phyloP scores from a whole-genome alignment of 2,797 vertebrate species.

The Calcarius lapponicus region DNA sequence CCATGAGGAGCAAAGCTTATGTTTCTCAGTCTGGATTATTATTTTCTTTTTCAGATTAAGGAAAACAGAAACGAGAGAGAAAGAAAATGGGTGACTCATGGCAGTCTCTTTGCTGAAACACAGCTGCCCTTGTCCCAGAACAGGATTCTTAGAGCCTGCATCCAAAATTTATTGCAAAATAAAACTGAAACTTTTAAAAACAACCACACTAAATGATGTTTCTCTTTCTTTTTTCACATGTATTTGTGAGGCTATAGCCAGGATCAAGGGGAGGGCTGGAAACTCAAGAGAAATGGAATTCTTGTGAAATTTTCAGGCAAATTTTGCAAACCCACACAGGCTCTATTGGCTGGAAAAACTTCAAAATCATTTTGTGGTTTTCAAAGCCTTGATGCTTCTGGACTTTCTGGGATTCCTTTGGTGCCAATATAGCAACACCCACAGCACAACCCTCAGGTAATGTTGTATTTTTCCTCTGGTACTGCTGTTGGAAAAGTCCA shows the following conservation, averaged over 20 bases:
- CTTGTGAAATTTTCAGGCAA: conserved; percentile 11
- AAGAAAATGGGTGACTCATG: conserved; percentile 34
- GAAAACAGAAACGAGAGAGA: conserved; percentile 12
- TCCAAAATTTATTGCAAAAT: conserved; percentile 58
- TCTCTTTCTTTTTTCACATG: background rate
- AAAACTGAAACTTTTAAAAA: conserved; percentile 32
- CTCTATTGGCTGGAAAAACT: background rate
- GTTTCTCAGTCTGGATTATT: conserved; percentile 27
- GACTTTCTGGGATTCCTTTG: background rate
- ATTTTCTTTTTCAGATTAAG: conserved; percentile 54
- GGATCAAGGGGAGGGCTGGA: background rate
- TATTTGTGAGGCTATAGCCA: background rate
- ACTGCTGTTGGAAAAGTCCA: background rate
- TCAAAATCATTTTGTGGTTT: background rate
- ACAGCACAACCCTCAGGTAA: background rate
- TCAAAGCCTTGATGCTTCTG: background rate
- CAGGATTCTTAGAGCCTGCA: background rate
- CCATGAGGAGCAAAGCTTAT: background rate
- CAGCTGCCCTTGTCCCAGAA: conserved; percentile 47
- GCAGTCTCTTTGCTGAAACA: conserved; percentile 33
- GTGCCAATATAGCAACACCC: background rate
- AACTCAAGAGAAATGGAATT: background rate
- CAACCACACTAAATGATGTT: background rate
- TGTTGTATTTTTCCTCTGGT: background rate
- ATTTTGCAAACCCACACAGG: background rate